Conservation (phyloP, 2,888 invertebrate genomes). For the Galeopsomyia nigrocyanea region DNA sequence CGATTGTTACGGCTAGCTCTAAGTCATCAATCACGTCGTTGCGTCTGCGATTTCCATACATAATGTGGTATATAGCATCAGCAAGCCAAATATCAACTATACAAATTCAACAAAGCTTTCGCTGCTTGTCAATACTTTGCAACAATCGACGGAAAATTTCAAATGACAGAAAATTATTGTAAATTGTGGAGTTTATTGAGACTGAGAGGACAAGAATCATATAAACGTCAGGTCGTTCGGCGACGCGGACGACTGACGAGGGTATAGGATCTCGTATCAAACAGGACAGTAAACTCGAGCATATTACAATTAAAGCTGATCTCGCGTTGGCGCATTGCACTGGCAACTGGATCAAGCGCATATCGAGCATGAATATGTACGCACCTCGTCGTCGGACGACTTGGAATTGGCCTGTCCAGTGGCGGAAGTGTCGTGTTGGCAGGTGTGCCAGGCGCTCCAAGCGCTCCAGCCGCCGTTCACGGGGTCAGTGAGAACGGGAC, state of each 20-base stretch:
- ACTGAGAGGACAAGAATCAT: too few species aligned
- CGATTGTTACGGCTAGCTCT: too few species aligned
- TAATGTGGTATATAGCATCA: too few species aligned
- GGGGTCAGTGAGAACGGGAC: constrained; percentile 78
- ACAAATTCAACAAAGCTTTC: too few species aligned
- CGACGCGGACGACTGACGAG: too few species aligned
- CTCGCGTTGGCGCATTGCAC: constrained; percentile 2
- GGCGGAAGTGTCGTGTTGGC: constrained; percentile 75
- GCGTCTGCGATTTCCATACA: too few species aligned
- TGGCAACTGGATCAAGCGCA: neutral
- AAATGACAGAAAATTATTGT: too few species aligned
- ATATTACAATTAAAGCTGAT: constrained; percentile 16
- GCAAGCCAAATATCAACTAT: too few species aligned
- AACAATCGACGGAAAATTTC: too few species aligned
- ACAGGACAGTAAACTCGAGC: constrained; percentile 10
- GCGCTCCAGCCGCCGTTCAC: constrained; percentile 89
- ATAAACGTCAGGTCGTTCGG: constrained; percentile 11
- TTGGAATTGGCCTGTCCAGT: constrained; percentile 24
- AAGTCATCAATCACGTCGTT: too few species aligned
- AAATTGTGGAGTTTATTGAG: too few species aligned
- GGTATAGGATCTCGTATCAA: constrained; percentile 5
- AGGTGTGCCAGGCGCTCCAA: constrained; percentile 88
- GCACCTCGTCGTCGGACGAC: constrained; percentile 34
- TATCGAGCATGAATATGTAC: neutral
- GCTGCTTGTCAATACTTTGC: too few species aligned